phyloP scores from a whole-genome alignment of 1,140 invertebrate genomes.

The Trialeurodes vaporariorum region DNA sequence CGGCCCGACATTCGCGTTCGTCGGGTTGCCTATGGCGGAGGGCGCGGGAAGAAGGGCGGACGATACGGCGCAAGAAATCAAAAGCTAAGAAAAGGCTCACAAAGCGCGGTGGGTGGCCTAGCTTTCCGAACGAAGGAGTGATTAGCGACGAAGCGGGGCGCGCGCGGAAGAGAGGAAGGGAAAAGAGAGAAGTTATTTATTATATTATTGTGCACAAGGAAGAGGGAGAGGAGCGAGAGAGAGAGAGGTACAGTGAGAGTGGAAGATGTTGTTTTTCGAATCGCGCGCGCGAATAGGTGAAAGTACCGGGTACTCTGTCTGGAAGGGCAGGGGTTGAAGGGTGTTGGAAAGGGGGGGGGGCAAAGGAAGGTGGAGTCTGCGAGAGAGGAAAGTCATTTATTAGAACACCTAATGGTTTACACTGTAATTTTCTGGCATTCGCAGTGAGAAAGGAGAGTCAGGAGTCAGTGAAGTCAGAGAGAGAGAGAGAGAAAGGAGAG shows the following conservation, averaged over 20 bases:
- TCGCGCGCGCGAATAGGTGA: too few species aligned
- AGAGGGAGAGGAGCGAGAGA: background rate
- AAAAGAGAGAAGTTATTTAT: background rate
- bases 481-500: too few species aligned
- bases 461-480: too few species aligned
- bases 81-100: background rate
- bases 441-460: too few species aligned
- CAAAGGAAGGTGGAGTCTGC: background rate
- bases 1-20: too few species aligned
- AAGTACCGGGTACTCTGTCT: too few species aligned
- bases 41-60: too few species aligned
- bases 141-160: too few species aligned
- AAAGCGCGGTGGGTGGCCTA: background rate
- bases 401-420: background rate
- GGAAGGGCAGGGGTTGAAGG: too few species aligned
- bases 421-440: background rate
- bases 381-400: background rate
- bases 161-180: too few species aligned
- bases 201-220: background rate
- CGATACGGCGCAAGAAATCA: background rate
- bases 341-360: background rate
- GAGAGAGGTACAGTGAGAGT: too few species aligned
- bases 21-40: too few species aligned
- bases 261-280: background rate
- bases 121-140: background rate